These are phyloP conservation scores for Steromphala cineraria DNA, from an alignment of 2,888 invertebrate genomes.

Conservation along the genomic window DNA sequence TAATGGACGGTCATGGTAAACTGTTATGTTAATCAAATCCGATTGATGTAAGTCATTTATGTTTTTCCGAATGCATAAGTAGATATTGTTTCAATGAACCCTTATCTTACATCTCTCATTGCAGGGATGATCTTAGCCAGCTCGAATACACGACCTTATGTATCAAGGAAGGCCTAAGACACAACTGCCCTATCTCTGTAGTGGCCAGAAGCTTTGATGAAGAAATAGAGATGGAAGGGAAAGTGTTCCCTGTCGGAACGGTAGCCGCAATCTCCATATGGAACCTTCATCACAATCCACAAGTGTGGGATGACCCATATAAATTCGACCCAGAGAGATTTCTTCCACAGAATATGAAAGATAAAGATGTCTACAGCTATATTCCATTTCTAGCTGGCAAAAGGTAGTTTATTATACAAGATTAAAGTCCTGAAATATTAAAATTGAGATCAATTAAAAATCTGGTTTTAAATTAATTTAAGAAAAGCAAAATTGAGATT, in stretches of 20 bases:
- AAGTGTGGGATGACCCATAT: constrained; percentile 52
- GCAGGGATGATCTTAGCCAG: constrained; percentile 57
- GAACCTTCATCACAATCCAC: constrained; percentile 57
- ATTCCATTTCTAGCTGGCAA: constrained; percentile 61
- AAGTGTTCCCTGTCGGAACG: constrained; percentile 46
- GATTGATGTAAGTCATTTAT: too few species aligned
- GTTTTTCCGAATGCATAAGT: too few species aligned
- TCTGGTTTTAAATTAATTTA: too few species aligned
- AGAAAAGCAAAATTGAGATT: too few species aligned
- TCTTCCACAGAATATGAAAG: constrained; percentile 44
- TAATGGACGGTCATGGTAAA: too few species aligned
- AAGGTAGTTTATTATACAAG: neutral
- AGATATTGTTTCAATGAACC: too few species aligned
- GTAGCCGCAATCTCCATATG: constrained; percentile 44
- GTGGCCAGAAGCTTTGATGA: constrained; percentile 46
- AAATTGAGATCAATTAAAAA: too few species aligned
- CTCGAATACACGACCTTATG: constrained; percentile 54
- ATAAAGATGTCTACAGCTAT: constrained; percentile 55
- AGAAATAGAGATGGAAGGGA: constrained; percentile 53
- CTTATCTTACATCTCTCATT: too few species aligned
- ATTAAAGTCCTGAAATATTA: too few species aligned
- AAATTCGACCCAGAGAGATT: constrained; percentile 60
- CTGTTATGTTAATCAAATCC: too few species aligned
- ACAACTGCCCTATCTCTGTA: constrained; percentile 57
- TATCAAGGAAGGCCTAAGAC: constrained; percentile 63